phyloP scores from a whole-genome alignment of 2,113 vertebrate species.

The Muntiacus muntjak region DNA sequence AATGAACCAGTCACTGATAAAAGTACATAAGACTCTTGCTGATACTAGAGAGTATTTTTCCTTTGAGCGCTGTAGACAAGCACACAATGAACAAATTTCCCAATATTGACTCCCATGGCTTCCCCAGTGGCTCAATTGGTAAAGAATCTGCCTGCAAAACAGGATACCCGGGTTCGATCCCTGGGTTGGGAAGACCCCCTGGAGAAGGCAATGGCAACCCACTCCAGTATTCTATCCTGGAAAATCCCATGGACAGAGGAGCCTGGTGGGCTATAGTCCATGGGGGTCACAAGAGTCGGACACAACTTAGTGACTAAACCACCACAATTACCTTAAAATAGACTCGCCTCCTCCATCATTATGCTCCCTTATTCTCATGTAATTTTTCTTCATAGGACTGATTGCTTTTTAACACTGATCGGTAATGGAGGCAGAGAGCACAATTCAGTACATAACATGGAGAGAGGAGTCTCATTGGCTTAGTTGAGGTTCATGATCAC shows the following conservation, averaged over 20 bases:
- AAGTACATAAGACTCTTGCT: not conserved
- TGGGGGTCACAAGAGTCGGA: rapidly evolving
- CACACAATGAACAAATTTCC: not conserved
- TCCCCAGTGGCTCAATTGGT: not conserved
- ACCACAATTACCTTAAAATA: not conserved
- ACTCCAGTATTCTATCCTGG: not conserved
- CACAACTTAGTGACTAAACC: not conserved
- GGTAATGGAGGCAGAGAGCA: too few species aligned
- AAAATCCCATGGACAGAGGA: not conserved
- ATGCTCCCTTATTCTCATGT: not conserved
- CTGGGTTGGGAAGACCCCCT: not conserved
- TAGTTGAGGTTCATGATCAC: not conserved
- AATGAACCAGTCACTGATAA: not conserved
- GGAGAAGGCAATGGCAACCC: not conserved
- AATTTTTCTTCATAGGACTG: not conserved
- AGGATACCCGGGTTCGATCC: rapidly evolving
- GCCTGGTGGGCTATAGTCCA: not conserved
- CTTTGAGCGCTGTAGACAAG: not conserved
- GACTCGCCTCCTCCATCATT: not conserved
- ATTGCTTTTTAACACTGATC: not conserved
- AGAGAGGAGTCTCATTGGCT: not conserved
- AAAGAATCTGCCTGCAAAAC: not conserved
- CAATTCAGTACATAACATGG: not conserved
- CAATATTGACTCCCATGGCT: not conserved
- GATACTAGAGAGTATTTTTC: not conserved